Conservation (phyloP, 1,140 invertebrate genomes). For the Drosophila persimilis region DNA sequence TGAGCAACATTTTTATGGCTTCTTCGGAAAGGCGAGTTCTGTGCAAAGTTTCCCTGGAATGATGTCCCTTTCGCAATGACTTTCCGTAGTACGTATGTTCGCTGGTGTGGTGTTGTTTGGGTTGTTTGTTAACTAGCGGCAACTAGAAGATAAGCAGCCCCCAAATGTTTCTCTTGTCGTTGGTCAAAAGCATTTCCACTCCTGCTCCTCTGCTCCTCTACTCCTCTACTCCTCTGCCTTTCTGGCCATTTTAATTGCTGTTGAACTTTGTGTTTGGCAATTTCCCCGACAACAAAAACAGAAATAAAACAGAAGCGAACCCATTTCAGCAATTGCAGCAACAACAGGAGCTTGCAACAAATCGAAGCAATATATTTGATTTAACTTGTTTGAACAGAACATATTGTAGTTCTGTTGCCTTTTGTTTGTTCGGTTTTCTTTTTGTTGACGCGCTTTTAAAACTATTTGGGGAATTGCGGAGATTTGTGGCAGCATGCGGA, state of each 20-base stretch:
- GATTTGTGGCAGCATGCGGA: slow-evolving; percentile 64
- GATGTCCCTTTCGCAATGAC: slow-evolving; percentile 48
- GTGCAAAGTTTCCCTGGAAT: slow-evolving; percentile 61
- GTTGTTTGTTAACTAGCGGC: slow-evolving; percentile 59
- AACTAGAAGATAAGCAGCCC: slow-evolving; percentile 67
- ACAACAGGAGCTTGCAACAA: slow-evolving; percentile 19
- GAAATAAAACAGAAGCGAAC: slow-evolving; percentile 16
- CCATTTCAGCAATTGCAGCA: slow-evolving; percentile 51
- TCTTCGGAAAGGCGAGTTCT: slow-evolving; percentile 45
- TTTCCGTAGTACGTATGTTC: slow-evolving; percentile 18
- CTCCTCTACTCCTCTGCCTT: slow-evolving; percentile 3
- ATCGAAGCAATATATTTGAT: slow-evolving; percentile 74
- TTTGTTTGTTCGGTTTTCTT: slow-evolving; percentile 47
- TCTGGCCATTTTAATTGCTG: slow-evolving; percentile 71
- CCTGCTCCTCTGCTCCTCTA: slow-evolving; percentile 28
- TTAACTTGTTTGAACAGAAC: slow-evolving; percentile 75
- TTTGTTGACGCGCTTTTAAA: slow-evolving; percentile 71
- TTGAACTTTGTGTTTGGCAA: slow-evolving; percentile 67
- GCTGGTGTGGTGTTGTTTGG: slow-evolving; percentile 22
- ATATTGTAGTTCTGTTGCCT: slow-evolving; percentile 45
- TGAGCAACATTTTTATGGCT: slow-evolving; percentile 76
- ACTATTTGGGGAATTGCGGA: slow-evolving; percentile 77
- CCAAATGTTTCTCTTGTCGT: slow-evolving; percentile 37
- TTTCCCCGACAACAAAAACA: slow-evolving; percentile 22
- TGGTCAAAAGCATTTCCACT: slow-evolving; percentile 38